These are phyloP conservation scores for Drosophila mayri DNA, from an alignment of 1,140 invertebrate species.

Conservation along the genomic window DNA sequence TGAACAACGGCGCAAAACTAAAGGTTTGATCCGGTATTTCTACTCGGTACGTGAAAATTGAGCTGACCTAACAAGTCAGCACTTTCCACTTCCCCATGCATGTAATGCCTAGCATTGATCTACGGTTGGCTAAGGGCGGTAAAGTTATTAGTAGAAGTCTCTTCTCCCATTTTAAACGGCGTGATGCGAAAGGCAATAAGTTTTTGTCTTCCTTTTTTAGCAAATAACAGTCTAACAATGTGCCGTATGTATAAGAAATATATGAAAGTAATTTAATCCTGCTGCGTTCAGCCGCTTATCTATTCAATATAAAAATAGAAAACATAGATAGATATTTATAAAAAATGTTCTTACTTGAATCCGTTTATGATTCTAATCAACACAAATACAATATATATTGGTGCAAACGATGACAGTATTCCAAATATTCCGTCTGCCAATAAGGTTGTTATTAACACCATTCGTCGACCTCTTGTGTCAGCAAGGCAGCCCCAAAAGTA, in stretches of 20 bases:
- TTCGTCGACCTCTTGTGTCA: conserved; percentile 92
- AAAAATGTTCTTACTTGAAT: conserved; percentile 89
- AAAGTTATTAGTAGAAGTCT: too few species aligned
- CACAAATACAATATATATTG: conserved; percentile 91
- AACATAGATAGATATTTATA: neutral
- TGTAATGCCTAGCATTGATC: too few species aligned
- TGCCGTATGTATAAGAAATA: neutral
- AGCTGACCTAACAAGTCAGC: too few species aligned
- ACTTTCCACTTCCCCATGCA: too few species aligned
- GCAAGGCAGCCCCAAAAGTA: conserved; percentile 95
- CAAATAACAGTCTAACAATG: too few species aligned
- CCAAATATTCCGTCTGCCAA: conserved; percentile 91
- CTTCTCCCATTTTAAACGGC: too few species aligned
- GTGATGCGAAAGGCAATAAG: too few species aligned
- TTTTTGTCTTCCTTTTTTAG: too few species aligned
- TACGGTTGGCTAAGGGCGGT: too few species aligned
- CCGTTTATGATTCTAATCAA: conserved; percentile 92
- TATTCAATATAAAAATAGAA: neutral
- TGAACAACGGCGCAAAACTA: too few species aligned
- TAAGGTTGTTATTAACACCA: conserved; percentile 91
- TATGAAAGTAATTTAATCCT: neutral
- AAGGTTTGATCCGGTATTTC: too few species aligned
- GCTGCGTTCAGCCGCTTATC: neutral
- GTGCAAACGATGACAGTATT: conserved; percentile 90
- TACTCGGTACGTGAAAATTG: too few species aligned